These are phyloP conservation scores for Echinarachnius parma DNA, from an alignment of 53 echinoderm and acorn worm species.

Conservation along the genomic window DNA sequence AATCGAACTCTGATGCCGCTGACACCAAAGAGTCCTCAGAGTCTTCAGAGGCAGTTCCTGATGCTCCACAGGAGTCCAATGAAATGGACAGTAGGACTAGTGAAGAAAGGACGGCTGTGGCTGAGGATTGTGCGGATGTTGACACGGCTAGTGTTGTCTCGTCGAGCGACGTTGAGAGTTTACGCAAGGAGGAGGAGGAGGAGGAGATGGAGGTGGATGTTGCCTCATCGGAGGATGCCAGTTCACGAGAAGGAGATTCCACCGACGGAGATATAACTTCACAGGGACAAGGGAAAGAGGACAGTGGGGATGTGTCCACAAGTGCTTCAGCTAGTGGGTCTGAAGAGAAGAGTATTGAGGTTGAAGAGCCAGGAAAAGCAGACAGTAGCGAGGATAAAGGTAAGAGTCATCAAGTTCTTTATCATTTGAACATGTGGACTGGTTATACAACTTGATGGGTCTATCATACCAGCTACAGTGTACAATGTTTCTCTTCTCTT, in stretches of 20 bases:
- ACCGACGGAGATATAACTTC: background rate
- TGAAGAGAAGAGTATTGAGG: constrained; percentile 2
- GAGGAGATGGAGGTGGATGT: constrained; percentile 40
- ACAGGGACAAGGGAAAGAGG: constrained; percentile 17
- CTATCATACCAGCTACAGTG: too few relatives aligned
- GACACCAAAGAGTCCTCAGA: constrained; percentile 34
- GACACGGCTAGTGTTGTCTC: constrained; percentile 32
- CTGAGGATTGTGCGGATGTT: constrained; percentile 18
- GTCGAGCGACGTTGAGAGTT: constrained; percentile 26
- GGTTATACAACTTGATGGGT: too few relatives aligned
- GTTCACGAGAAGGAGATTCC: constrained; percentile 36
- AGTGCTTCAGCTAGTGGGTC: constrained; percentile 12
- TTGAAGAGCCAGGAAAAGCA: constrained; percentile 33
- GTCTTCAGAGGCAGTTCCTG: constrained; percentile 20
- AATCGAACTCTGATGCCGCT: constrained; percentile 1
- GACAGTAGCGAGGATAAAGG: constrained; percentile 42
- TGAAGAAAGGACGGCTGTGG: constrained; percentile 12
- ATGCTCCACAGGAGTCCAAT: background rate
- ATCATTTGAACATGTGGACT: too few relatives aligned
- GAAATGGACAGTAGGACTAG: constrained; percentile 13
- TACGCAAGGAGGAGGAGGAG: constrained; percentile 23
- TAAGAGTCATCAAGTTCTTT: too few relatives aligned
- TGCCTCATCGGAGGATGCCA: constrained; percentile 5
- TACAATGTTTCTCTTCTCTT: too few relatives aligned
- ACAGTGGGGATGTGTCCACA: constrained; percentile 28